Conservation (phyloP, 2,888 invertebrate genomes). For the Volucella inanis region DNA sequence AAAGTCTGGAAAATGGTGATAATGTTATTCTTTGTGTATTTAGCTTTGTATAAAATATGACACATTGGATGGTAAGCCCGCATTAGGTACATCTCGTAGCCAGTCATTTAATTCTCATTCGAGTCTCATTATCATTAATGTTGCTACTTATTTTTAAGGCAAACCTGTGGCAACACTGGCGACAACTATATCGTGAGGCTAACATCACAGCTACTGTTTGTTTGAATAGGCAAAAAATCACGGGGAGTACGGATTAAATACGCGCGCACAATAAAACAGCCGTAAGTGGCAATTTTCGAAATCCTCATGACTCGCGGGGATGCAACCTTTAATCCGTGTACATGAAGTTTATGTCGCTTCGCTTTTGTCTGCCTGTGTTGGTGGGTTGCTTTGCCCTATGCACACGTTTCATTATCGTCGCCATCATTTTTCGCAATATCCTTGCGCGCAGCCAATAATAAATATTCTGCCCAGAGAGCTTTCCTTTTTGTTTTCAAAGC, state of each 20-base stretch:
- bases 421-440: constrained; percentile 56
- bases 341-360: constrained; percentile 30
- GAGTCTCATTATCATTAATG: background rate
- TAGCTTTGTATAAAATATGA: too few species aligned
- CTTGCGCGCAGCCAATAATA: constrained; percentile 26
- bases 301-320: constrained; percentile 40
- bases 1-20: too few species aligned
- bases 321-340: constrained; percentile 40
- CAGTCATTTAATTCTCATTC: too few species aligned
- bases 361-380: background rate
- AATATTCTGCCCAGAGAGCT: constrained; percentile 12
- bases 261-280: constrained; percentile 51
- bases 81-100: too few species aligned
- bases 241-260: constrained; percentile 40
- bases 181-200: too few species aligned
- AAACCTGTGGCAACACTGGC: too few species aligned
- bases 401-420: constrained; percentile 57
- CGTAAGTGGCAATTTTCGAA: constrained; percentile 63
- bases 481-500: background rate
- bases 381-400: constrained; percentile 14
- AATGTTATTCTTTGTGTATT: too few species aligned
- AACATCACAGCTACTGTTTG: background rate
- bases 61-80: too few species aligned
- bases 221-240: constrained; percentile 8
- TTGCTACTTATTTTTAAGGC: too few species aligned